phyloP scores from a whole-genome alignment of 2,888 invertebrate genomes.

The Micoletzkya japonica region DNA sequence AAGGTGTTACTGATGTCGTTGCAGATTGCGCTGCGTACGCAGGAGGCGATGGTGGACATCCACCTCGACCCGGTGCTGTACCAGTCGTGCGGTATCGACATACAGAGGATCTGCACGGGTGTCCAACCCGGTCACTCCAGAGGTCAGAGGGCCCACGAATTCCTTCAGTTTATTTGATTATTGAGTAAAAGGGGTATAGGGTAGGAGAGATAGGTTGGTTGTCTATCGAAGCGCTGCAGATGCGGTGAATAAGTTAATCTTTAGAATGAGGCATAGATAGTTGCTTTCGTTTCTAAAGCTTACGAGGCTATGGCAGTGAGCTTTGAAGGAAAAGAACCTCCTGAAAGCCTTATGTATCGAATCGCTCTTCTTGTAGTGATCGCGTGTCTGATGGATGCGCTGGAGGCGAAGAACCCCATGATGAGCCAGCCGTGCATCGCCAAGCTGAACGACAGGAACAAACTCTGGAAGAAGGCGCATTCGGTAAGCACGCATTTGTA shows the following conservation, averaged over 20 bases:
- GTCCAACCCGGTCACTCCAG: slow-evolving; percentile 85
- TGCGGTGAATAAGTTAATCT: too few relatives aligned
- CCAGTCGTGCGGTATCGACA: slow-evolving; percentile 82
- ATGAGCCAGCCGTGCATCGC: slow-evolving; percentile 51
- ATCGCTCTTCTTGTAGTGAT: too few relatives aligned
- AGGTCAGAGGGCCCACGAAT: too few relatives aligned
- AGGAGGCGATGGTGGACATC: slow-evolving; percentile 84
- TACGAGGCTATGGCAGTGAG: too few relatives aligned
- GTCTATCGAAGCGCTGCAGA: too few relatives aligned
- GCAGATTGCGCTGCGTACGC: slow-evolving; percentile 80
- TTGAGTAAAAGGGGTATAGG: too few relatives aligned
- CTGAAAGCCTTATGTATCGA: too few relatives aligned
- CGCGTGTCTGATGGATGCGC: slow-evolving; percentile 58
- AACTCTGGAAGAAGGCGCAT: slow-evolving; percentile 61
- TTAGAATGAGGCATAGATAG: too few relatives aligned
- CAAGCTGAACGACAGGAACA: slow-evolving; percentile 57
- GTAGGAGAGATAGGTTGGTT: not conserved
- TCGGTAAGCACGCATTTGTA: slow-evolving; percentile 26
- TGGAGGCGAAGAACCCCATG: slow-evolving; percentile 43
- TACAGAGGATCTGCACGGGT: slow-evolving; percentile 66
- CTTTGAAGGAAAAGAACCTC: too few relatives aligned
- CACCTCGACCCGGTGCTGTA: slow-evolving; percentile 90
- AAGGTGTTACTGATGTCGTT: not conserved
- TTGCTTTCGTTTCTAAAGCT: too few relatives aligned
- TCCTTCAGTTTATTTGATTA: too few relatives aligned